Base-by-base conservation (phyloP, 2,888 invertebrate species). In the Lasioglossum vierecki region DNA sequence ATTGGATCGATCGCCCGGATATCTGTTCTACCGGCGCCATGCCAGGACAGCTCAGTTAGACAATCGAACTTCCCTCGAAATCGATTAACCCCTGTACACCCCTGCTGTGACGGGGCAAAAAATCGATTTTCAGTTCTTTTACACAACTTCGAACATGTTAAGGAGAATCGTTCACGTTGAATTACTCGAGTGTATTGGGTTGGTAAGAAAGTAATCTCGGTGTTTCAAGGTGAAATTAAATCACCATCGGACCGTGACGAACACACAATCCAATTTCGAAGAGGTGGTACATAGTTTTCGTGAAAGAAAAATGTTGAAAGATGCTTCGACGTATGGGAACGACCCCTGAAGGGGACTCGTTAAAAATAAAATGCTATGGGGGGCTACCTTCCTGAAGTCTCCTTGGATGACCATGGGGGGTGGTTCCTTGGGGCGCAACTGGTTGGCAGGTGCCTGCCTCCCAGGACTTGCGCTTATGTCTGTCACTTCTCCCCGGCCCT, bases 401-500 rank as follows among this genome's bases (percentile, higher is more conserved):
- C 98, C 98, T 96, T 98, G 98, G 95, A 98, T 96, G 95, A 98
- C 97, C 96, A 97, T 97, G 91, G 97, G 97, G 93, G 97, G 97
- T 93, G 96, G 96, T 94, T 97, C 95, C 95, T 95, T 95, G 94
- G 95, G 95, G 95, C 95, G 95, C 95, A 96, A 95, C 95, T 96
- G 94, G 95, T 95, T 95, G 95, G 96, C 95, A 95, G 95, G 96
- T 96, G 96, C 93, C 94, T 97, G 98, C 95, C 98, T 97, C 93
- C 98, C 97, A 95, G 98, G 98, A 95, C 98, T 98, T 95, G 98
- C 98, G 95, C 98, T 98, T 96, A 98, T 97, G 96, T 98, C 98
- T 96, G 98, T 97, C 96, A 98, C 97, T 96, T 98, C 98, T 96
- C 98, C 97, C 96, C 98, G 98, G 96, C 97, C 98, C 96, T 98